phyloP scores from a whole-genome alignment of 1,140 invertebrate species.

The Bombus pyrosoma region DNA sequence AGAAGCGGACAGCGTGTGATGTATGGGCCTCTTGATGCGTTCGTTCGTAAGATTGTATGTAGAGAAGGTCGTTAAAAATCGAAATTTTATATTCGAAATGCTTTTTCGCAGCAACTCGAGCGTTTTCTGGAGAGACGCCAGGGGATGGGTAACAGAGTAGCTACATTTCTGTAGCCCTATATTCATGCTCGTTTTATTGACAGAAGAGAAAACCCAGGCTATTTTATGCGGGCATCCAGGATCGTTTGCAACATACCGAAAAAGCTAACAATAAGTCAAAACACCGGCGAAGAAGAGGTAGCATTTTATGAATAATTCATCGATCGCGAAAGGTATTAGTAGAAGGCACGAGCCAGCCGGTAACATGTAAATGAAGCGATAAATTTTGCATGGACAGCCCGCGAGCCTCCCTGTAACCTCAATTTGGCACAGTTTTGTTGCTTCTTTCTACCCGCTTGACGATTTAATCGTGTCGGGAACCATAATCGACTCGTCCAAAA shows the following conservation, averaged over 20 bases:
- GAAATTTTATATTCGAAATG: constrained; percentile 23
- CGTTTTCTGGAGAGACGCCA: constrained; percentile 35
- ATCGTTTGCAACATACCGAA: constrained; percentile 63
- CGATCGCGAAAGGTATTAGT: constrained; percentile 68
- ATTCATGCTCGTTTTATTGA: constrained; percentile 62
- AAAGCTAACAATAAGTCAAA: constrained; percentile 69
- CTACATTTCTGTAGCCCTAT: constrained; percentile 29
- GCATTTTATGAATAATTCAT: constrained; percentile 71
- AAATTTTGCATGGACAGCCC: constrained; percentile 70
- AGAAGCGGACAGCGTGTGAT: constrained; percentile 29
- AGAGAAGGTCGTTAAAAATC: constrained; percentile 29
- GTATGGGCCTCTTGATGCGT: constrained; percentile 38
- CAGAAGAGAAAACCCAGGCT: constrained; percentile 31
- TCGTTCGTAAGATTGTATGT: neutral
- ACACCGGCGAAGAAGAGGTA: constrained; percentile 62
- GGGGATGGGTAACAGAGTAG: constrained; percentile 5
- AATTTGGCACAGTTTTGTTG: constrained; percentile 65
- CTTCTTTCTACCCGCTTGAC: constrained; percentile 30
- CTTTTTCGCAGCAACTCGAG: neutral
- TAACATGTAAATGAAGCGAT: constrained; percentile 73
- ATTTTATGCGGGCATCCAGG: constrained; percentile 59
- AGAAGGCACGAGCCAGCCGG: constrained; percentile 65
- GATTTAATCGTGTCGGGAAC: constrained; percentile 21
- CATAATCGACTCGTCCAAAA: neutral
- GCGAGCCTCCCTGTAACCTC: constrained; percentile 61